A percentile compares a stretch with the other conserved stretches of the same genome.
phyloP scores from a whole-genome alignment of 2,113 vertebrate species.

The Tor tambroides region DNA sequence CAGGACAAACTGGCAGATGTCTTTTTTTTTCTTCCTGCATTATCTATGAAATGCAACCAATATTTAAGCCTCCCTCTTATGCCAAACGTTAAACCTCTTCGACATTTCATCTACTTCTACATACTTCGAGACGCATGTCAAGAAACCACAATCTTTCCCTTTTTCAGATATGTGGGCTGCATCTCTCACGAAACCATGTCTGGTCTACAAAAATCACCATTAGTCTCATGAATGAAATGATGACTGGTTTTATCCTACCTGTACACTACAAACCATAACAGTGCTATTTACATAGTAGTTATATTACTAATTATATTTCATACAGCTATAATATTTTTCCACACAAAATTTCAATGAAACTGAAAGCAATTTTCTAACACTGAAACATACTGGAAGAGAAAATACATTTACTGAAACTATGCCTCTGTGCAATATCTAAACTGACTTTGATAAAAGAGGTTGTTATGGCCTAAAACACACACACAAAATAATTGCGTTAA shows the following conservation, averaged over 20 bases:
- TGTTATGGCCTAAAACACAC: neutral
- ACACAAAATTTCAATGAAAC: neutral
- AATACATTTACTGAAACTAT: constrained; percentile 3
- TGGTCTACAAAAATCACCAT: neutral
- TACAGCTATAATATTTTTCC: neutral
- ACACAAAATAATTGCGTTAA: neutral
- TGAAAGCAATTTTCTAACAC: no score
- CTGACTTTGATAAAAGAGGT: neutral
- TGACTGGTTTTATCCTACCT: neutral
- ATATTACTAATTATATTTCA: neutral
- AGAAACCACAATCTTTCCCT: constrained; percentile 41
- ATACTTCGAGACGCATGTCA: neutral
- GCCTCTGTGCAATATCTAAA: neutral
- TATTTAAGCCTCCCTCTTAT: neutral
- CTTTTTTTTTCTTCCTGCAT: neutral
- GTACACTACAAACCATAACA: neutral
- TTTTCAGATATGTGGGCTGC: constrained; percentile 47
- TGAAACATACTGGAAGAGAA: neutral
- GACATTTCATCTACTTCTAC: neutral
- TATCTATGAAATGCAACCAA: neutral
- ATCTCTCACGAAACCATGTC: constrained; percentile 22
- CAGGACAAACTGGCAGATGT: constrained; percentile 7
- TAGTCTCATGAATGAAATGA: neutral
- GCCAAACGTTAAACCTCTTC: neutral
- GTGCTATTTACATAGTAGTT: neutral